phyloP scores from a whole-genome alignment of 2,888 invertebrate genomes.

The Drosophila anomelani region DNA sequence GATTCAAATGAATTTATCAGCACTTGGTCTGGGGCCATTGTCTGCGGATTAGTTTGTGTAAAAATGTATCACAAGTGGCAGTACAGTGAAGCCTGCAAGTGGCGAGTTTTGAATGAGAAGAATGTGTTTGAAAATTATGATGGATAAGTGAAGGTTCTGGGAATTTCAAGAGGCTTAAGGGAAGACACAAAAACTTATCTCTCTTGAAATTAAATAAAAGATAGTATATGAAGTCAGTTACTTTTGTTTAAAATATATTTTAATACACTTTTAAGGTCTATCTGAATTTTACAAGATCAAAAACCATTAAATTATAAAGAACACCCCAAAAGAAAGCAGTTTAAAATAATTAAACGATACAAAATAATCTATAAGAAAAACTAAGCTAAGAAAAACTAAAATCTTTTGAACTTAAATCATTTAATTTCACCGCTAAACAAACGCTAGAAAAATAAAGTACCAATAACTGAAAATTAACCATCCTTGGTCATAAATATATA shows the following conservation, averaged over 20 bases:
- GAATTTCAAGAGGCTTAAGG: not conserved
- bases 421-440: not conserved
- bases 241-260: not conserved
- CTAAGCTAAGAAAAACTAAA: not conserved
- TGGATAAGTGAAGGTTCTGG: not conserved
- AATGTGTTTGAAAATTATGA: no score
- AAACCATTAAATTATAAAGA: no score
- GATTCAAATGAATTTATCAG: slow-evolving; percentile 44
- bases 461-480: not conserved
- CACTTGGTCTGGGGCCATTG: slow-evolving; percentile 56
- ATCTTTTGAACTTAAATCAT: not conserved
- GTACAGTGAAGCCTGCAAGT: slow-evolving; percentile 12
- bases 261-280: fast-evolving
- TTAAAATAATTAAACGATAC: not conserved
- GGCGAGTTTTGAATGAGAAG: not conserved
- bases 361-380: not conserved
- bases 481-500: slow-evolving; percentile 4
- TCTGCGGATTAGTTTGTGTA: slow-evolving; percentile 55
- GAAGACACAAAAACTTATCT: not conserved
- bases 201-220: not conserved
- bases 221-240: not conserved
- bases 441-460: slow-evolving; percentile 5
- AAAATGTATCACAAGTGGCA: slow-evolving; percentile 32
- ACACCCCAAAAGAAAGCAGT: fast-evolving
- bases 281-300: not conserved